These are phyloP conservation scores for Drosophila oshimai DNA, from an alignment of 1,140 invertebrate genomes.

Conservation along the genomic window DNA sequence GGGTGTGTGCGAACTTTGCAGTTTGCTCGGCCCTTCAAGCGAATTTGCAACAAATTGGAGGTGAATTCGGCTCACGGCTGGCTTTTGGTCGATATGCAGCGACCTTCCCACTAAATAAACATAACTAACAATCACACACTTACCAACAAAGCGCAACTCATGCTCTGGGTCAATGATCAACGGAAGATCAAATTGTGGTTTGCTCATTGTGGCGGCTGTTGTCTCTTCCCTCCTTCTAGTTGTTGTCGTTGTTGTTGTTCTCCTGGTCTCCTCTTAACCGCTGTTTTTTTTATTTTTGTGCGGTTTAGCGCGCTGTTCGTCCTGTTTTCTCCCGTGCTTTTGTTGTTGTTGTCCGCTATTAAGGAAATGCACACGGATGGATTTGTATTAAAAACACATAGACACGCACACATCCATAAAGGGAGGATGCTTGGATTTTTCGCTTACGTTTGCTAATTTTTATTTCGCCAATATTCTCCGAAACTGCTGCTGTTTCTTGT, in stretches of 20 bases:
- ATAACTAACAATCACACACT: constrained; percentile 50
- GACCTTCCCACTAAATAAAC: constrained; percentile 10
- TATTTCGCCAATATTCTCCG: constrained; percentile 14
- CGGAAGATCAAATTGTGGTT: constrained; percentile 41
- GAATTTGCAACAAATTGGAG: constrained; percentile 41
- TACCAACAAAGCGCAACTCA: constrained; percentile 79
- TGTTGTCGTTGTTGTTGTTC: constrained; percentile 20
- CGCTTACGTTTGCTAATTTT: constrained; percentile 49
- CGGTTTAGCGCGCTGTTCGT: constrained; percentile 31
- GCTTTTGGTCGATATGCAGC: constrained; percentile 34
- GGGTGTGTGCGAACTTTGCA: constrained; percentile 71
- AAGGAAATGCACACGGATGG: constrained; percentile 32
- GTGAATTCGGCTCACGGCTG: constrained; percentile 26
- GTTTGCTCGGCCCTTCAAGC: constrained; percentile 43
- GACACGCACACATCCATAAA: not conserved
- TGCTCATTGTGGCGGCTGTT: constrained; percentile 52
- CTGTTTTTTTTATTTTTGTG: constrained; percentile 16
- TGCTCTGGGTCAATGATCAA: constrained; percentile 72
- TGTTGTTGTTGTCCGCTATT: constrained; percentile 16
- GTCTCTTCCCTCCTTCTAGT: constrained; percentile 9
- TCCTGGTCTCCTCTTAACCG: constrained; percentile 1
- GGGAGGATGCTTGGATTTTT: constrained; percentile 14
- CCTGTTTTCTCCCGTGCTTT: constrained; percentile 1
- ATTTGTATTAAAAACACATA: constrained; percentile 20
- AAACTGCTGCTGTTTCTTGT: constrained; percentile 18